Evolutionary conservation across 2,113 vertebrate species (phyloP).

Genomic region (Equus quagga): DNA sequence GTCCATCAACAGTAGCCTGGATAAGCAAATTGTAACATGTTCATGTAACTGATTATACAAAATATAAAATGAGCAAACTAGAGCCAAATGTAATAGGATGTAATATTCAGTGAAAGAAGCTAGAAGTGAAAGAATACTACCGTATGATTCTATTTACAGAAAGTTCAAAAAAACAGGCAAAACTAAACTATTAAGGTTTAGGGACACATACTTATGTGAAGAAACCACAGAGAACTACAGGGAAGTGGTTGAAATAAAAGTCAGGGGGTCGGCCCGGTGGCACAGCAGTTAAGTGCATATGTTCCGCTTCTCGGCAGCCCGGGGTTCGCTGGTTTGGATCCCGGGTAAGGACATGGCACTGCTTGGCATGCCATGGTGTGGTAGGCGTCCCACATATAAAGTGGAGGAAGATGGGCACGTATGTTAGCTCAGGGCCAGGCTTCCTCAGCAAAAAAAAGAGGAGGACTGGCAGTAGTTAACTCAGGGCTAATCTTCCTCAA

Average conservation of each 20-base stretch:
- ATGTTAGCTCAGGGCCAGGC: too few relatives aligned
- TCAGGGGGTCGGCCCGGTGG: background rate
- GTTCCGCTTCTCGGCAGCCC: too few relatives aligned
- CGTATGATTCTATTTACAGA: background rate
- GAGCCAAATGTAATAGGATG: background rate
- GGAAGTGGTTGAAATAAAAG: background rate
- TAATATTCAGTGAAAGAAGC: background rate
- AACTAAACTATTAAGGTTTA: constrained; percentile 1
- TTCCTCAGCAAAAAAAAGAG: too few relatives aligned
- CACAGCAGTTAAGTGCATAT: too few relatives aligned
- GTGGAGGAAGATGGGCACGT: too few relatives aligned
- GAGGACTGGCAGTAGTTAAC: too few relatives aligned
- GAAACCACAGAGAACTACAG: background rate
- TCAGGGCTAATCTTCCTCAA: too few relatives aligned
- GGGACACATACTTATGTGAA: background rate
- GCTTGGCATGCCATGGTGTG: too few relatives aligned
- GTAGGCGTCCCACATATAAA: too few relatives aligned
- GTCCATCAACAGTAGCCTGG: background rate
- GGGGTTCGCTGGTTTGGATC: too few relatives aligned
- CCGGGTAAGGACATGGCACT: too few relatives aligned
- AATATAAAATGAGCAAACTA: background rate
- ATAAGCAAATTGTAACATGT: background rate
- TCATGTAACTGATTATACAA: background rate
- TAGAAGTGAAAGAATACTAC: background rate
- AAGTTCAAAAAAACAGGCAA: background rate